Conservation (phyloP, 2,888 invertebrate species). For the Steinernema hermaphroditum region DNA sequence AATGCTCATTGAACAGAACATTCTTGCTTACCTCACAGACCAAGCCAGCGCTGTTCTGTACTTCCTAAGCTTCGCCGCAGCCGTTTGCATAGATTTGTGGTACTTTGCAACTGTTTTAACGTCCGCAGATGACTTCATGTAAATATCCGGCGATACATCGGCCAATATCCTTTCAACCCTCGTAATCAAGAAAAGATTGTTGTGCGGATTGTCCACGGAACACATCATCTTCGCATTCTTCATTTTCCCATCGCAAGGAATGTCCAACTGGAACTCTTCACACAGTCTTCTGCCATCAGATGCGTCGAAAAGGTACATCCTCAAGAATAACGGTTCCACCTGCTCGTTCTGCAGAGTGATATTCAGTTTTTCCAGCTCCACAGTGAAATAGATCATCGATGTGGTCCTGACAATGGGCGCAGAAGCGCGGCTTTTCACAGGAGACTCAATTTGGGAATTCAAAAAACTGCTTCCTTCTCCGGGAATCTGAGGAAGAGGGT, state of each 20-base stretch:
- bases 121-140: conserved; percentile 54
- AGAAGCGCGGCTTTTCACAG: not conserved
- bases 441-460: not conserved
- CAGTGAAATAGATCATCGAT: conserved; percentile 30
- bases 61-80: conserved; percentile 49
- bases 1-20: not conserved
- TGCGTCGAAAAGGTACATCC: conserved; percentile 85
- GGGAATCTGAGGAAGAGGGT: conserved; percentile 28
- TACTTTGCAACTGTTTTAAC: conserved; percentile 54
- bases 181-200: conserved; percentile 54
- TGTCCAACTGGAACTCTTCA: conserved; percentile 58
- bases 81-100: conserved; percentile 53
- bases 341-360: conserved; percentile 56
- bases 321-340: conserved; percentile 91
- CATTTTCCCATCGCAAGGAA: conserved; percentile 16
- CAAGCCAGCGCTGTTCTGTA: conserved; percentile 62
- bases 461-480: conserved; percentile 13
- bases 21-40: conserved; percentile 54
- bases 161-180: conserved; percentile 60
- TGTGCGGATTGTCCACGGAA: conserved; percentile 42
- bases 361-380: conserved; percentile 34
- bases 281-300: conserved; percentile 49
- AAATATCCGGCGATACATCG: conserved; percentile 47
- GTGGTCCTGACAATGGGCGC: conserved; percentile 16
- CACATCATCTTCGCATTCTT: conserved; percentile 41